Evolutionary conservation across 2,113 vertebrate genomes (phyloP).

Genomic region (Clarias macrocephalus): DNA sequence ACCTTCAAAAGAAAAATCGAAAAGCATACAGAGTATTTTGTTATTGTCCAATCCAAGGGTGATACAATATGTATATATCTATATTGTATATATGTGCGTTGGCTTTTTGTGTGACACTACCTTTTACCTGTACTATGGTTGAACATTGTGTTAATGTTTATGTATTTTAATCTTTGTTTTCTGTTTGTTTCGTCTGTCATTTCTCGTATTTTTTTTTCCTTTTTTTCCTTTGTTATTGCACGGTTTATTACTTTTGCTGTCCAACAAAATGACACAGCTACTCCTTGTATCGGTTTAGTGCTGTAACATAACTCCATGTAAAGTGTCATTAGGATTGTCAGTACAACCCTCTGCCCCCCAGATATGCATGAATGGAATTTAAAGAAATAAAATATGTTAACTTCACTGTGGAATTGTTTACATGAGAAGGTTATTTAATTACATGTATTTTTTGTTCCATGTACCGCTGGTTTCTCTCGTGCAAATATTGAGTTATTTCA

Average conservation of each 20-base stretch:
- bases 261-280: slow-evolving; percentile 83
- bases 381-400: slow-evolving; percentile 89
- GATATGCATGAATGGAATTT: slow-evolving; percentile 98
- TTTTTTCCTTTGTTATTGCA: slow-evolving; percentile 84
- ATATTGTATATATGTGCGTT: slow-evolving; percentile 95
- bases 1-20: slow-evolving; percentile 65
- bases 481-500: neutral
- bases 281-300: slow-evolving; percentile 92
- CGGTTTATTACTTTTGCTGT: slow-evolving; percentile 91
- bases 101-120: slow-evolving; percentile 90
- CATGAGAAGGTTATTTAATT: slow-evolving; percentile 16
- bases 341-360: slow-evolving; percentile 77
- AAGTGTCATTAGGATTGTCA: slow-evolving; percentile 92
- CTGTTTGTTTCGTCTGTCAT: slow-evolving; percentile 64
- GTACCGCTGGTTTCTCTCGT: neutral
- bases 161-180: slow-evolving; percentile 79
- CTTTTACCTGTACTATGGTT: slow-evolving; percentile 89
- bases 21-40: slow-evolving; percentile 90
- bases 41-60: slow-evolving; percentile 90
- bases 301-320: slow-evolving; percentile 84
- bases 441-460: no score
- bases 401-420: slow-evolving; percentile 81
- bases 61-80: slow-evolving; percentile 90
- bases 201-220: slow-evolving; percentile 68
- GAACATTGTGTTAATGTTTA: slow-evolving; percentile 94